Conservation (phyloP, 1,140 invertebrate species). For the Macrocentrus cingulum region DNA sequence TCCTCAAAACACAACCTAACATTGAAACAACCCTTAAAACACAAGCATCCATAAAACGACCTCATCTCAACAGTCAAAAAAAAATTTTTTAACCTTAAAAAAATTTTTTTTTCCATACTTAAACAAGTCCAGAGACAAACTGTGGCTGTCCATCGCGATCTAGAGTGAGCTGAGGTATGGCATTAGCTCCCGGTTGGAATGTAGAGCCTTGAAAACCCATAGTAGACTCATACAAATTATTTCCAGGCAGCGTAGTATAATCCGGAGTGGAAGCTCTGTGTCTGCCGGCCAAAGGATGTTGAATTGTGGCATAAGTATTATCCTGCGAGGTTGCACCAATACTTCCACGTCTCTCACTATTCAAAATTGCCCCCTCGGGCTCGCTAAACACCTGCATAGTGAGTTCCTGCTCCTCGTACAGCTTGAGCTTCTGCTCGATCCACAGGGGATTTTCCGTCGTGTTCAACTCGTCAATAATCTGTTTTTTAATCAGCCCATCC, state of each 20-base stretch:
- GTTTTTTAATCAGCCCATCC: constrained; percentile 78
- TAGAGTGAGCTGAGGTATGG: constrained; percentile 57
- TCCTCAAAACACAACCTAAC: too few relatives aligned
- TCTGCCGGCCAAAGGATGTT: constrained; percentile 63
- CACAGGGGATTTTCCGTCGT: constrained; percentile 91
- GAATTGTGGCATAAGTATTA: constrained; percentile 87
- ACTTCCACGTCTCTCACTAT: constrained; percentile 59
- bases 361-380: constrained; percentile 63
- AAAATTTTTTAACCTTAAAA: not conserved
- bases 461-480: constrained; percentile 80
- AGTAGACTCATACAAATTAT: constrained; percentile 66
- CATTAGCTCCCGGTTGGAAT: constrained; percentile 64
- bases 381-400: constrained; percentile 90
- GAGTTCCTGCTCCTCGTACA: constrained; percentile 90
- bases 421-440: constrained; percentile 90
- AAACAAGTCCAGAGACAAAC: constrained; percentile 71
- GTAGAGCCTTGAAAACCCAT: constrained; percentile 72
- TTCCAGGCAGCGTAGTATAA: constrained; percentile 71
- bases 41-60: not conserved
- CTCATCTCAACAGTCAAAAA: not conserved
- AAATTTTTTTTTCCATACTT: constrained; percentile 39
- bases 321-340: constrained; percentile 61
- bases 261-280: constrained; percentile 66
- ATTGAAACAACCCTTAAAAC: too few relatives aligned
- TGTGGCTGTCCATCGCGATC: constrained; percentile 70